These are phyloP conservation scores for Chauna torquata DNA, from an alignment of 2,113 vertebrate species.

Conservation along the genomic window DNA sequence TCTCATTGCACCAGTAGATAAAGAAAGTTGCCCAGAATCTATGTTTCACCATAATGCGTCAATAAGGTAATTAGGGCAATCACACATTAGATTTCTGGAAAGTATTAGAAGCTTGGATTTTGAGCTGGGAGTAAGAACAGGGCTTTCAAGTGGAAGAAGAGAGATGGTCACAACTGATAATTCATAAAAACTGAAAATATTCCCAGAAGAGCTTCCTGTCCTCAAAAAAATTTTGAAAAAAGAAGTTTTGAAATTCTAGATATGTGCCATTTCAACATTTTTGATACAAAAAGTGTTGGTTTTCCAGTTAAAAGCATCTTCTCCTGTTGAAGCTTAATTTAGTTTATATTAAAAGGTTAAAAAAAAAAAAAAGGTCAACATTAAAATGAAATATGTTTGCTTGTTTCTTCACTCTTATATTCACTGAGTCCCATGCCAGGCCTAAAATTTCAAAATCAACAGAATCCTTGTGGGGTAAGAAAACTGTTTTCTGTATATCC, in stretches of 20 bases:
- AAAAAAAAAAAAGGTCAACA: not conserved
- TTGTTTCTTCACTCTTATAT: constrained; percentile 16
- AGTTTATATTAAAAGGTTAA: constrained; percentile 6
- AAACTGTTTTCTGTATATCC: not conserved
- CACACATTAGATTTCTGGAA: not conserved
- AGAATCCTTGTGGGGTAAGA: not conserved
- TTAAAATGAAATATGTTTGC: not conserved
- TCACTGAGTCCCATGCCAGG: not conserved
- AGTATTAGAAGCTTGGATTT: not conserved
- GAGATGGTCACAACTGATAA: not conserved
- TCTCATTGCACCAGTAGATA: not conserved
- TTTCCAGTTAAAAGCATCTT: not conserved
- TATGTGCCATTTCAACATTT: constrained; percentile 8
- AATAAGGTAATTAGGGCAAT: not conserved
- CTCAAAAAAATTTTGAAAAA: not conserved
- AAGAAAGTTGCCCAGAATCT: not conserved
- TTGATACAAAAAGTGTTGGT: not conserved
- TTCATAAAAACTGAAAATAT: constrained; percentile 14
- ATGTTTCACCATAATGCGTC: not conserved
- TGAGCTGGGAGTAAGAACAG: not conserved
- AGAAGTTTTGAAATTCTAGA: constrained; percentile 26
- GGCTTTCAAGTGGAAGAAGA: not conserved
- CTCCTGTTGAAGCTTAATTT: not conserved
- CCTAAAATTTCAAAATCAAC: constrained; percentile 31
- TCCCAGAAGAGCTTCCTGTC: not conserved